A percentile compares a stretch with the other conserved stretches of the same genome.
Evolutionary conservation across 2,113 vertebrate species (phyloP).

Genomic region (Gobio gobio): DNA sequence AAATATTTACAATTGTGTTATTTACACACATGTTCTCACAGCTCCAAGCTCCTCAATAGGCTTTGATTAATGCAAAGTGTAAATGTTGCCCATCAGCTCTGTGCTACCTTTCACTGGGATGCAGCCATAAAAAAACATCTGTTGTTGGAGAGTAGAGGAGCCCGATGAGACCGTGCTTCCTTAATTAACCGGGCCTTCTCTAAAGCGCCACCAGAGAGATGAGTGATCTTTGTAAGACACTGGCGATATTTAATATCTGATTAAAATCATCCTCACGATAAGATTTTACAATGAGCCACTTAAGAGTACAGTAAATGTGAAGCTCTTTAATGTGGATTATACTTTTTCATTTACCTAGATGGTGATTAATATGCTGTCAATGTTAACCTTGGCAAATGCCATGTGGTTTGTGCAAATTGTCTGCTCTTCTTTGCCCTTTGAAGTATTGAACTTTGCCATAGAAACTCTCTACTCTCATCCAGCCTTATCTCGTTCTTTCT

Average conservation of each 20-base stretch:
- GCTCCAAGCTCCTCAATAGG: neutral
- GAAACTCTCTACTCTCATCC: conserved; percentile 23
- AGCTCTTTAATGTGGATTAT: conserved; percentile 61
- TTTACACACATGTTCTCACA: conserved; percentile 4
- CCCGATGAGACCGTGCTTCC: conserved; percentile 11
- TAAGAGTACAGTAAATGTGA: conserved; percentile 58
- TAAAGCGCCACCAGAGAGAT: conserved; percentile 33
- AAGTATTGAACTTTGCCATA: conserved; percentile 45
- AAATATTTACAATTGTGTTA: neutral
- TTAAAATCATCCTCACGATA: conserved; percentile 54
- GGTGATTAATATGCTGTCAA: conserved; percentile 63
- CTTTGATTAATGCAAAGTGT: conserved; percentile 27
- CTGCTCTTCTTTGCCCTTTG: conserved; percentile 53
- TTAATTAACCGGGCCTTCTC: conserved; percentile 47
- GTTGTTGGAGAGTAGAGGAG: conserved; percentile 19
- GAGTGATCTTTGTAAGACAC: conserved; percentile 50
- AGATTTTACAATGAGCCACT: conserved; percentile 54
- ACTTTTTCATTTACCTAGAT: conserved; percentile 59
- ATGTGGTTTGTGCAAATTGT: conserved; percentile 58
- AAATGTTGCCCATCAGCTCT: conserved; percentile 34
- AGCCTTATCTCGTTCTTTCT: conserved; percentile 8
- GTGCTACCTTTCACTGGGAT: conserved; percentile 31
- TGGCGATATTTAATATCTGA: conserved; percentile 55
- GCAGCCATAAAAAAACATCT: conserved; percentile 43
- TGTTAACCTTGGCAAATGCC: conserved; percentile 61